Conservation (phyloP, 1,140 invertebrate species). For the Rhizoglyphus robini region DNA sequence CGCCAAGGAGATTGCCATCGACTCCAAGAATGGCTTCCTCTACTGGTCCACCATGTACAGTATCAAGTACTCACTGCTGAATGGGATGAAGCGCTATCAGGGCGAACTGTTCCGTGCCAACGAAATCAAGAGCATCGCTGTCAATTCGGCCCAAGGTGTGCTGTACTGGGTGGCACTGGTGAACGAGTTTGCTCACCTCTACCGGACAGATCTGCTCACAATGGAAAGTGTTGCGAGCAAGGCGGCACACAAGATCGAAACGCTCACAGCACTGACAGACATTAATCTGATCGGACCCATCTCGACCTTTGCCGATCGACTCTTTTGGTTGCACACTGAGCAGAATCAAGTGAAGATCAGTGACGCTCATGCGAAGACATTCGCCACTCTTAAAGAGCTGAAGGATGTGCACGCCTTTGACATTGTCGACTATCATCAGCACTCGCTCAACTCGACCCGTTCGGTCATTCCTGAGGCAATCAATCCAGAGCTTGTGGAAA, state of each 20-base stretch:
- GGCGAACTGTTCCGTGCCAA: slow-evolving; percentile 60
- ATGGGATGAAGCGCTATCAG: slow-evolving; percentile 59
- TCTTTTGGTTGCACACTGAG: slow-evolving; percentile 60
- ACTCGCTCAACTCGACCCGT: too few relatives aligned
- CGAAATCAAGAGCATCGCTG: slow-evolving; percentile 35
- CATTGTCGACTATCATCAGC: too few relatives aligned
- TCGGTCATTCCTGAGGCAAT: slow-evolving; percentile 58
- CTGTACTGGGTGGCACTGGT: slow-evolving; percentile 12
- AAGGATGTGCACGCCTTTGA: slow-evolving; percentile 52
- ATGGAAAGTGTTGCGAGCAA: too few relatives aligned
- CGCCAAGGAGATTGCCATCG: slow-evolving; percentile 62
- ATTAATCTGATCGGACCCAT: slow-evolving; percentile 39
- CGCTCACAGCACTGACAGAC: slow-evolving; percentile 8
- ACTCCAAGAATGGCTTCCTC: slow-evolving; percentile 60
- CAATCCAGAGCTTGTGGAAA: slow-evolving; percentile 43
- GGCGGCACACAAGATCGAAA: too few relatives aligned
- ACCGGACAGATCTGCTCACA: too few relatives aligned
- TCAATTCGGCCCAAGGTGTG: neutral
- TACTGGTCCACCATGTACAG: slow-evolving; percentile 68
- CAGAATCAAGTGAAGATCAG: slow-evolving; percentile 57
- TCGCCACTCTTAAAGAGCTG: slow-evolving; percentile 50
- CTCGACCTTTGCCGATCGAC: slow-evolving; percentile 58
- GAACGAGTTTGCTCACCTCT: too few relatives aligned
- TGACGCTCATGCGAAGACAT: slow-evolving; percentile 57
- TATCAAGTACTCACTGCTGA: slow-evolving; percentile 59